Evolutionary conservation across 1,140 invertebrate species (phyloP).

Genomic region (Octopus bimaculoides): DNA sequence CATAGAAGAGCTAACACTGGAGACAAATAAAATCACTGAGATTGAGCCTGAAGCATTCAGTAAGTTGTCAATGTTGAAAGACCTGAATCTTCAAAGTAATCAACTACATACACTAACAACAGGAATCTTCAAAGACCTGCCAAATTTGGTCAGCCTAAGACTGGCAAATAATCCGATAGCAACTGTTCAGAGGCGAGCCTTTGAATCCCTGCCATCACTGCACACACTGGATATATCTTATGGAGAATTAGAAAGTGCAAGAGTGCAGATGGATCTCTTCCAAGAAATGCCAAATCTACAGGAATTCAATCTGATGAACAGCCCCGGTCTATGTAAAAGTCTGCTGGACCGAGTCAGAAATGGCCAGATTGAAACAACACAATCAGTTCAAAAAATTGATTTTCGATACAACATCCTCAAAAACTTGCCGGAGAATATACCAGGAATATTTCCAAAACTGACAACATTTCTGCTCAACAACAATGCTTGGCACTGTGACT

Average conservation of each 20-base stretch:
- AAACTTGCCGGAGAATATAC: conserved; percentile 67
- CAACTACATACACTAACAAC: conserved; percentile 26
- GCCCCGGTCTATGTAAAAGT: conserved; percentile 68
- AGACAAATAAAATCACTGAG: conserved; percentile 68
- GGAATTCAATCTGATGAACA: conserved; percentile 71
- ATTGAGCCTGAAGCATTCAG: conserved; percentile 69
- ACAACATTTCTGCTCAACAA: conserved; percentile 54
- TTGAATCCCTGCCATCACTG: conserved; percentile 53
- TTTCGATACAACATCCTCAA: conserved; percentile 67
- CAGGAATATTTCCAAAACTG: conserved; percentile 70
- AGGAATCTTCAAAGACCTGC: conserved; percentile 36
- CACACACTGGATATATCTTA: conserved; percentile 70
- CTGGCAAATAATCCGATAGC: conserved; percentile 58
- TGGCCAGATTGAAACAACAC: conserved; percentile 40
- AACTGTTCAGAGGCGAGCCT: conserved; percentile 44
- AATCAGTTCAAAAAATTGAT: conserved; percentile 65
- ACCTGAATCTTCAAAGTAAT: conserved; percentile 60
- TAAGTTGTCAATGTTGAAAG: conserved; percentile 69
- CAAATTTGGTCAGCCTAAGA: conserved; percentile 60
- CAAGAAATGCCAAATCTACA: conserved; percentile 60
- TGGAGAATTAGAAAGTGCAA: conserved; percentile 18
- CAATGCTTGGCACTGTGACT: conserved; percentile 58
- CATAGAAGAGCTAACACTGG: conserved; percentile 55
- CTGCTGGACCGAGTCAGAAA: conserved; percentile 59
- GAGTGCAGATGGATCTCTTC: conserved; percentile 50